Conservation (phyloP, 2,888 invertebrate genomes). For the Encarsia formosa region DNA sequence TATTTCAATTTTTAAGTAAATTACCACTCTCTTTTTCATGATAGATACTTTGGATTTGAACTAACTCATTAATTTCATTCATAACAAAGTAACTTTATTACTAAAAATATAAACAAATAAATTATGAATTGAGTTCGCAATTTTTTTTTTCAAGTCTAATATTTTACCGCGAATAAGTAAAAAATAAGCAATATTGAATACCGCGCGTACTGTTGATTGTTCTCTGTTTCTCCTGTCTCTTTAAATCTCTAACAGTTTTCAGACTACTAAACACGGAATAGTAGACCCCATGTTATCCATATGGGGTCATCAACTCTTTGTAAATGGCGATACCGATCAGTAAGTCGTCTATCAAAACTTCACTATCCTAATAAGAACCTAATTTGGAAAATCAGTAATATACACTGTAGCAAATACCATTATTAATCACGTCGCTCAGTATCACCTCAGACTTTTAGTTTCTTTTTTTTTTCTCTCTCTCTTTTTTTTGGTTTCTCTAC, state of each 20-base stretch:
- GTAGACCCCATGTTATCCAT: constrained; percentile 98
- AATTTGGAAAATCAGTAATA: constrained; percentile 24
- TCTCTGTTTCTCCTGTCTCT: constrained; percentile 44
- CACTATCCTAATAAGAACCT: constrained; percentile 24
- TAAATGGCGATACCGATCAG: constrained; percentile 96
- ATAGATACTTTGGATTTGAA: too few relatives aligned
- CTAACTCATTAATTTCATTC: too few relatives aligned
- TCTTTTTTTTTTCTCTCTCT: background rate
- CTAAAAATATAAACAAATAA: too few relatives aligned
- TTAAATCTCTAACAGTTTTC: constrained; percentile 56
- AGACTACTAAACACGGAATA: constrained; percentile 83
- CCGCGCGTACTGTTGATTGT: constrained; percentile 6
- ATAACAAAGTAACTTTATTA: too few relatives aligned
- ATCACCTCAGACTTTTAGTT: constrained; percentile 4
- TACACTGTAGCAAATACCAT: constrained; percentile 25
- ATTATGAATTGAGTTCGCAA: too few relatives aligned
- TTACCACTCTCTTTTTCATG: too few relatives aligned
- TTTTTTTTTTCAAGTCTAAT: too few relatives aligned
- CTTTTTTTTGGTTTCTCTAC: background rate
- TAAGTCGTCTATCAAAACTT: constrained; percentile 63
- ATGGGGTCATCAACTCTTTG: constrained; percentile 97
- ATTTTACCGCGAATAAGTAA: too few relatives aligned
- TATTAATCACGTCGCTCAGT: constrained; percentile 18
- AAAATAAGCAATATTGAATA: too few relatives aligned
- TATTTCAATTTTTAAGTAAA: too few relatives aligned